A percentile compares a stretch with the other conserved stretches of the same genome.
phyloP scores from a whole-genome alignment of 2,113 vertebrate species.

The Bufo bufo region DNA sequence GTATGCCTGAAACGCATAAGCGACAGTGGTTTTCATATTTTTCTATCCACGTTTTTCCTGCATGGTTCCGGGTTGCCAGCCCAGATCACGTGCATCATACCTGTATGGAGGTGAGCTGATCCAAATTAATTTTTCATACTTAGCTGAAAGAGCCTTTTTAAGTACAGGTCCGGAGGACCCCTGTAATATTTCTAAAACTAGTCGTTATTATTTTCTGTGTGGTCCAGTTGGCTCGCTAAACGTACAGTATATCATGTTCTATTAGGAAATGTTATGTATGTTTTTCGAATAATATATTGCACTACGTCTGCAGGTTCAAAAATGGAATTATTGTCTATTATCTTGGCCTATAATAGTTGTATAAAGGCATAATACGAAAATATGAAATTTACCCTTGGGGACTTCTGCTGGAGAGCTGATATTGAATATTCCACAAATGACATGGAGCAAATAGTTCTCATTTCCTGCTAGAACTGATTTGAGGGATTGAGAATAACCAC shows the following conservation, averaged over 20 bases:
- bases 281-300: neutral
- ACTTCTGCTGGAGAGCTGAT: neutral
- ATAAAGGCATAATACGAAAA: neutral
- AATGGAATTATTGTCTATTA: neutral
- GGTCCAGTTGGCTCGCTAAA: neutral
- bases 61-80: too few relatives aligned
- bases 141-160: too few relatives aligned
- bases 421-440: neutral
- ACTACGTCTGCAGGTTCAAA: neutral
- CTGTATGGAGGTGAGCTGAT: too few relatives aligned
- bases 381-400: neutral
- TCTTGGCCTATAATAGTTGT: neutral
- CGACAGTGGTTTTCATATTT: too few relatives aligned
- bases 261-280: neutral
- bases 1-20: too few relatives aligned
- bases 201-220: neutral
- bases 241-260: neutral
- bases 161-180: too few relatives aligned
- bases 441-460: neutral
- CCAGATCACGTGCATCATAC: too few relatives aligned
- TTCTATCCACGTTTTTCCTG: too few relatives aligned
- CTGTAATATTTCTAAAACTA: too few relatives aligned
- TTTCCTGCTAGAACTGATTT: neutral
- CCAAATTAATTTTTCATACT: too few relatives aligned
- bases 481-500: neutral